Evolutionary conservation across 2,113 vertebrate species (phyloP), one percentile per base, ranked within the genome.

Genomic region (Neomonachus schauinslandi): DNA sequence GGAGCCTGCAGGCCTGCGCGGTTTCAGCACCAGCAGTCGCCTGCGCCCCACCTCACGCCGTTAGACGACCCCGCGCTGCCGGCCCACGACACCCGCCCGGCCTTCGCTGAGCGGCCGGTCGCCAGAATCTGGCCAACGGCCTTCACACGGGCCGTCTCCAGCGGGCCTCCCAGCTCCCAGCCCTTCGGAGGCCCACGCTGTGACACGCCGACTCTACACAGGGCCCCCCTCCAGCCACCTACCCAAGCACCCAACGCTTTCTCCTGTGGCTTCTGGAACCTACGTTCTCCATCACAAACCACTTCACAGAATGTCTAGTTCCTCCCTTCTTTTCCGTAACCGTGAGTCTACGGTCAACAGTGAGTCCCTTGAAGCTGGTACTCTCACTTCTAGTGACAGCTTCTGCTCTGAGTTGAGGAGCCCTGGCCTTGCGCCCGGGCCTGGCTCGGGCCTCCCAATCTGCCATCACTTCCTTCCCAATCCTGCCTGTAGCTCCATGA

Each of bases 371-470:
- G 19, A 71, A 7, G n/a, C 61, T 42, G n/a, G n/a, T 31, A n/a
- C 61, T 28, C 76, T 59, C 36, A 18, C 12, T 83, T 22, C 9
- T 2, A 15, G 63, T 1, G 33, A 72, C 18, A 7, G 24, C 4
- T 19, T 59, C 53, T 24, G 57, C 36, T n/a, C 31, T 16, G 21
- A 26, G 59, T 13, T 7, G 53, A n/a, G 13, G 53, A 46, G 65
- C 28, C 21, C 28, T 6, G 7, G 53, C 21, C 65, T 15, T 1
- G 5, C 1, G 6, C 22, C 39, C 5, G 1, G 15, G 14, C 33
- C 80, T 19, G 0, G 26, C 63, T 55, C 13, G 74, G 39, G 22
- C 21, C 80, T 69, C 39, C 14, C 15, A 18, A 39, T 10, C 39
- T 51, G 22, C 19, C 91, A 36, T 19, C 53, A 18, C 7, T 14